phyloP scores from a whole-genome alignment of 2,113 vertebrate species.

The Kryptolebias marmoratus region DNA sequence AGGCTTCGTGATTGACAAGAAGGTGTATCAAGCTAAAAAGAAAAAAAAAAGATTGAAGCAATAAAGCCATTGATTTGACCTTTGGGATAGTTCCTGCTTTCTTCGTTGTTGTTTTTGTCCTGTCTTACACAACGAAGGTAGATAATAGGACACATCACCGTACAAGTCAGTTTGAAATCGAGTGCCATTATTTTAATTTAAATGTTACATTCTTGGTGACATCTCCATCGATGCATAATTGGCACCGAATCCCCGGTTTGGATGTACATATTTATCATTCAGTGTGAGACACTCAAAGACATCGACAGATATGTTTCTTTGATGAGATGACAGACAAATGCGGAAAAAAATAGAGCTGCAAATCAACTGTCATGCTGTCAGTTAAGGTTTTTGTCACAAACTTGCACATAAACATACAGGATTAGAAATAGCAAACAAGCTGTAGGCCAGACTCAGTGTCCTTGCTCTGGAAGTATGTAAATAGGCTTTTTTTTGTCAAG shows the following conservation, averaged over 20 bases:
- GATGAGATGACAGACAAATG: slow-evolving; percentile 72
- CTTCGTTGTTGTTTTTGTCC: slow-evolving; percentile 60
- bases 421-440: slow-evolving; percentile 71
- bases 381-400: slow-evolving; percentile 75
- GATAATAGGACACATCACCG: slow-evolving; percentile 70
- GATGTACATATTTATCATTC: slow-evolving; percentile 77
- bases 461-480: slow-evolving; percentile 47
- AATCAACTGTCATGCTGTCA: slow-evolving; percentile 75
- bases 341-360: slow-evolving; percentile 52
- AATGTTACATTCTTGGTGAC: slow-evolving; percentile 72
- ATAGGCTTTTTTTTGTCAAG: slow-evolving; percentile 44
- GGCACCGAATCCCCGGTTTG: slow-evolving; percentile 65
- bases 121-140: slow-evolving; percentile 45
- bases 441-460: slow-evolving; percentile 54
- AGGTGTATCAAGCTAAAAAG: slow-evolving; percentile 35
- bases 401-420: slow-evolving; percentile 65
- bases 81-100: slow-evolving; percentile 56
- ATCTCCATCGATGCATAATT: slow-evolving; percentile 75
- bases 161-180: slow-evolving; percentile 64
- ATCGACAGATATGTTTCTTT: slow-evolving; percentile 69
- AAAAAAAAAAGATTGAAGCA: slow-evolving; percentile 11
- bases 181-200: slow-evolving; percentile 77
- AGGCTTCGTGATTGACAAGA: slow-evolving; percentile 65
- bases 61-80: slow-evolving; percentile 71
- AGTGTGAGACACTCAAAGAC: slow-evolving; percentile 68